Evolutionary conservation across 2,113 vertebrate genomes (phyloP), one percentile per base, ranked within the genome.

Genomic region (Dolichallabes microphthalmus): DNA sequence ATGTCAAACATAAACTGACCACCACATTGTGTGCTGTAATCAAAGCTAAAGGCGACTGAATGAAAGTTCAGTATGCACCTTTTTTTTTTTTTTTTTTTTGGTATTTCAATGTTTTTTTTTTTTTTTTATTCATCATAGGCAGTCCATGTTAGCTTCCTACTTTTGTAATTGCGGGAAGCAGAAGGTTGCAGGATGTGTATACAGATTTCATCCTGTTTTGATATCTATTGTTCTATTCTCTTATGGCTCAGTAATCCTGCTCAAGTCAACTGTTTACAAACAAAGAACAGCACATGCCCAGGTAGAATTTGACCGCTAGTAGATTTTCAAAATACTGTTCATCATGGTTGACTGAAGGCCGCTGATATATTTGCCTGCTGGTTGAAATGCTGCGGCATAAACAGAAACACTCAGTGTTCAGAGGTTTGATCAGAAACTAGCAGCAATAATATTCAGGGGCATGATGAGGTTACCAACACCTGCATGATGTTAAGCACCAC

Each of bases 151-250:
- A 57, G 27, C 75, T 57, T 78, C 53, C 75, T 58, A 17, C 75
- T 58, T 78, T 78, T 78, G 75, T 78, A 78, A 78, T 19, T 32
- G 4, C 22, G 27, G 75, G 53, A 58, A 58, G 52, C 25, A 1
- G 53, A 17, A 58, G 53, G 52, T 32, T 78, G 53, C 27, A 78
- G 75, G 75, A 78, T 78, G 53, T 78, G n/a, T 58, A 17, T 74
- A 22, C 75, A 78, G 17, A 1, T 78, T 32, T 22, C 50, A 73
- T 50, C 50, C 22, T 73, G 35, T 45, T 71, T 71, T 69, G 50
- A 17, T 58, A 10, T 58, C 13, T 32, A 32, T 78, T 78, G 75
- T 78, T 78, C 53, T 58, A 30, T 58, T 78, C n/a, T 78, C 2
- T 39, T 55, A 55, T 55, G 27, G 50, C 39, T 52, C 30, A 30